Conservation (phyloP, 1,140 invertebrate genomes). For the Drosophila pallidifrons region DNA sequence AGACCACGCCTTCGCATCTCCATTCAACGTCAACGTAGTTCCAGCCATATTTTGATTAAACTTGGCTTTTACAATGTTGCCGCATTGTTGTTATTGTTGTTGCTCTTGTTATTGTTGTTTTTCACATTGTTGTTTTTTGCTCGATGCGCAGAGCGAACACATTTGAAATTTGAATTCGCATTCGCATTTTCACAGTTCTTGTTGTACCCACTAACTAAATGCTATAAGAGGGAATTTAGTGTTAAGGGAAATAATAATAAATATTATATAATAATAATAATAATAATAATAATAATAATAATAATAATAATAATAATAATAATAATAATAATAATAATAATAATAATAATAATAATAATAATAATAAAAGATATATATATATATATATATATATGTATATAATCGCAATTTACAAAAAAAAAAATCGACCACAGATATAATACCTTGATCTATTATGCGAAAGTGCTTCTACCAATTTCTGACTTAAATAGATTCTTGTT, state of each 20-base stretch:
- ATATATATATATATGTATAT: no score
- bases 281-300: no score
- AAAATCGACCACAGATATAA: no score
- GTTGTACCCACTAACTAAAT: slow-evolving; percentile 14
- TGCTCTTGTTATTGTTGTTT: neutral
- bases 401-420: no score
- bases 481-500: neutral
- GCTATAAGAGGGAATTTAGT: neutral
- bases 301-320: no score
- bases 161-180: slow-evolving; percentile 52
- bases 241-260: no score
- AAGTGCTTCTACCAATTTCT: no score
- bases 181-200: slow-evolving; percentile 42
- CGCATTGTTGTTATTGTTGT: slow-evolving; percentile 51
- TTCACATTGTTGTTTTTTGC: slow-evolving; percentile 31
- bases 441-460: no score
- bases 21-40: slow-evolving; percentile 1
- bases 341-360: no score
- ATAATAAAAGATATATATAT: no score
- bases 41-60: slow-evolving; percentile 75
- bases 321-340: no score
- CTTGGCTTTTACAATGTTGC: slow-evolving; percentile 73
- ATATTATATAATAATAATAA: no score
- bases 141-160: slow-evolving; percentile 31
- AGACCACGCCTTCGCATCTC: slow-evolving; percentile 2